Base-by-base conservation (phyloP, 2,113 vertebrate species). In the Gallinago undulata region DNA sequence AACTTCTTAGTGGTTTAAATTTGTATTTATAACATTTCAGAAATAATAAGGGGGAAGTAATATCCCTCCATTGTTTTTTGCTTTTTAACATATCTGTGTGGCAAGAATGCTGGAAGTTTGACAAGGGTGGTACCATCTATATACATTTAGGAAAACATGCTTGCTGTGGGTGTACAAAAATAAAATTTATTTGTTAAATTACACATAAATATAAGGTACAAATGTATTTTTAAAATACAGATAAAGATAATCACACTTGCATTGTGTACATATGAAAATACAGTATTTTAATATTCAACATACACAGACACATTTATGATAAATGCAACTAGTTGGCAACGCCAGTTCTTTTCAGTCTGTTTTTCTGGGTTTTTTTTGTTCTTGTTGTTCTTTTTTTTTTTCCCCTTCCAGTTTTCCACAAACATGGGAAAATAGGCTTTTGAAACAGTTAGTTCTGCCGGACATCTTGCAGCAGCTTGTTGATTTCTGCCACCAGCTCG, bases 171-270 rank as follows among this genome's bases (percentile, higher is more conserved):
- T 98, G 98, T 99, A 99, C 98, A 99, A 99, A 99, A 99, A 99
- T 99, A 99, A 98, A 99, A 98, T 99, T 99, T 99, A 98, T 99
- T 98, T 97, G 97, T 99, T 98, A 99, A 99, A 98, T 98, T 99
- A 99, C 98, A 99, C 98, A 99, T 99, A 99, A 99, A 99, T 99
- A 99, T 99, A 99, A 99, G 99, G 98, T 99, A 99, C 99, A 99
- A 99, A 99, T 99, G 99, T 99, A 99, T 99, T 99, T 99, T 99
- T 99, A 99, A 99, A 99, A 99, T 99, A 99, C 99, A 99, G 98
- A 98, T 98, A 98, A 99, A 99, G 99, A 99, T 99, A 99, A 99
- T 99, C 99, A 99, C 99, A 98, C 99, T 99, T 98, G 99, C 98
- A 98, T 98, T 98, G 98, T 99, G 99, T 99, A 99, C 99, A 99